Base-by-base conservation (phyloP, 2,797 vertebrate species). In the Urophycis tenuis region DNA sequence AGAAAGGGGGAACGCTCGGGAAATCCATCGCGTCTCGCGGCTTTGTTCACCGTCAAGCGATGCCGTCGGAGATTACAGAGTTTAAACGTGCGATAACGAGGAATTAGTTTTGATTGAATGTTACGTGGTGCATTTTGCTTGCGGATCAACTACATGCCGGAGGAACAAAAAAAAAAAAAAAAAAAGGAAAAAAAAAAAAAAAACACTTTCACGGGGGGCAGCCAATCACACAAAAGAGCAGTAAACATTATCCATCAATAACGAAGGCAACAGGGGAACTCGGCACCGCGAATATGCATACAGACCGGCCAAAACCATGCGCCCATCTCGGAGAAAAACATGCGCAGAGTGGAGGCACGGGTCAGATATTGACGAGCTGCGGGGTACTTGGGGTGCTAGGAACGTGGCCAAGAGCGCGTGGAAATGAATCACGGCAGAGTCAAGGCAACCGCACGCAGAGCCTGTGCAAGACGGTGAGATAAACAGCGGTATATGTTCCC, bases 391-490 rank as follows among this genome's bases (percentile, higher is more conserved):
- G 76, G 74, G n/a, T n/a, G 73, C 32, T 45, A 80, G 79, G 76
- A 81, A 81, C n/a, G 73, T 75, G 74, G 84, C 80, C 85, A 79
- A 80, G 80, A 81, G 81, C 73, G 77, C 81, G 77, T 73, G 77
- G 83, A 74, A 78, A 83, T 79, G 77, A 78, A 71, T 79, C 77
- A 80, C 35, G 76, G 76, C 71, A 80, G 76, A 87, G 80, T n/a
- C 80, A 81, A 81, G 69, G 85, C 75, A 81, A 81, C 78, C 67
- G 64, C 2, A 72, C 74, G 79, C 86, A 81, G 69, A 71, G 74
- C 82, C 84, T 85, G 79, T 49, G 83, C 80, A 87, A 89, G 75
- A 83, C 36, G 36, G 78, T 76, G 72, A 72, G 76, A 77, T 74
- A 85, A 60, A 53, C 74, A 22, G 74, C 45, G 71, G 79, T n/a